Evolutionary conservation across 2,113 vertebrate genomes (phyloP), one percentile per base, ranked within the genome.

Genomic region (Nerophis lumbriciformis): DNA sequence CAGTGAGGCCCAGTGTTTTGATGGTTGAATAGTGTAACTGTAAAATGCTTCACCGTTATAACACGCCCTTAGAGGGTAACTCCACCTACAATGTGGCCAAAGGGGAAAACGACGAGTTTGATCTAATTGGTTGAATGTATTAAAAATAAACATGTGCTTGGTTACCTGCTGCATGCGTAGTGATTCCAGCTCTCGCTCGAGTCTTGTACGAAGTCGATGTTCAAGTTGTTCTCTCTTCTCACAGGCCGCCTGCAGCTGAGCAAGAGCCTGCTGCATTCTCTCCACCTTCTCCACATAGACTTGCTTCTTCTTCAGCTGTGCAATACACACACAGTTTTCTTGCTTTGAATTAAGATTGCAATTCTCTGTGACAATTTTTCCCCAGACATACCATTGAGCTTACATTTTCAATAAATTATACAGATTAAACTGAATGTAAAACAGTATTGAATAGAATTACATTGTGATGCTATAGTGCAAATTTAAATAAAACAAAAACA

Each of bases 271-370:
- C 78, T 98, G 97, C 95, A 99, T 98, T 76, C 95, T 90, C 82
- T 98, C 97, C 78, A 99, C 97, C 78, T 99, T 98, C 83, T 98
- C 96, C 0, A 99, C 97, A 0, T 99, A 99, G n/a, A 98, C 94
- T 83, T 99, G 97, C 88, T 99, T 99, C 87, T 98, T 98, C 71
- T 98, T 98, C 66, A 99, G 89, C 97, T 99, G 52, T 49, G 6
- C 7, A 48, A 76, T 62, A 72, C 61, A 72, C 44, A 69, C 50
- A 59, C 14, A 52, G 28, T 28, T 28, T 19, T 19, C 19, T 19
- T 3, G 28, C 28, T 28, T 28, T 28, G 28, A 28, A 28, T 28
- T 28, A 28, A 28, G 28, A 28, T 28, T 28, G 28, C 2, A 28
- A 28, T 28, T 28, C 28, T 28, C 28, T 28, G 28, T 28, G 28